Base-by-base conservation (phyloP, 2,797 vertebrate species). In the Nasua narica region DNA sequence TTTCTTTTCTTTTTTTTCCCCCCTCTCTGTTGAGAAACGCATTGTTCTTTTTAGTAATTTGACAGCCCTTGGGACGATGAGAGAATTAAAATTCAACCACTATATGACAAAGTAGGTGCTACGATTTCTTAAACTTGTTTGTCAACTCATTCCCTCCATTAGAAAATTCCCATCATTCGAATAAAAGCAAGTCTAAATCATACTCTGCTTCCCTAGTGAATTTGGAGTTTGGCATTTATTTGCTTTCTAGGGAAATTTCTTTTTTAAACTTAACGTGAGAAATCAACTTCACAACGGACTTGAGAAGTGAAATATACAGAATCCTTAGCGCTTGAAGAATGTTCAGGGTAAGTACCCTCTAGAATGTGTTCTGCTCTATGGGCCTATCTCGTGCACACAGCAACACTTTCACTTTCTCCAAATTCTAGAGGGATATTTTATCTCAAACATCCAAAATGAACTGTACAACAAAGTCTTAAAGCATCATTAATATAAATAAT, bases 351-450 rank as follows among this genome's bases (percentile, higher is more conserved):
- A 86, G 35, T 21, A 19, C 13, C 56, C 5, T 70, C 50, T 60
- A 74, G 48, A 29, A 27, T 23, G 2, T 27, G 2, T 35, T 93
- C n/a, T 85, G n/a, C 40, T 82, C 77, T 35, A 23, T 43, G 27
- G 27, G 5, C 5, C 5, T 43, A 15, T 56, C 27, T 72, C 62
- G 72, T 15, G 3, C 69, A 82, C 67, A 69, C 13, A 48, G 43
- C 50, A 93, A 81, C 23, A 43, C 69, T 96, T 97, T 95, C 52
- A 91, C 82, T 97, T 97, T 96, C 91, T 96, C 58, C 86, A 87
- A 32, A 94, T 81, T 56, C 56, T 74, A 35, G 81, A 76, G 43
- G 46, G 19, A 78, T 87, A 16, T 40, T 94, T 56, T 40, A 87
- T 86, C 87, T 85, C 32, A 56, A 89, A 69, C 54, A 92, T 65